Percentiles rank a stretch among this genome's conserved stretches.
Evolutionary conservation across 2,113 vertebrate genomes (phyloP).

Genomic region (Uria lomvia): DNA sequence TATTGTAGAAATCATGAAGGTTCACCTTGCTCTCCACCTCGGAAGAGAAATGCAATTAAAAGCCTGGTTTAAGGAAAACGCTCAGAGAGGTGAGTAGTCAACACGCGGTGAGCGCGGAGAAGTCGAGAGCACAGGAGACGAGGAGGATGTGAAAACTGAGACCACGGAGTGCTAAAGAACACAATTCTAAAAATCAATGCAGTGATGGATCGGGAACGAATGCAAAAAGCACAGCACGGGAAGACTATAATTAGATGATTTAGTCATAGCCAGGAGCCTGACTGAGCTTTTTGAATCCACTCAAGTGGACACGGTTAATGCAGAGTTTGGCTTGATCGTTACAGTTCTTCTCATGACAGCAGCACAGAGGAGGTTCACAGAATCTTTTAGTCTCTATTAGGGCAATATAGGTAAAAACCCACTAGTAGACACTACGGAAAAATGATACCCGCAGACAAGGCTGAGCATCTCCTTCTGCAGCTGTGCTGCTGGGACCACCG

Average conservation of each 20-base stretch:
- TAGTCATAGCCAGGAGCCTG: constrained; percentile 58
- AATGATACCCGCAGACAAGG: background rate
- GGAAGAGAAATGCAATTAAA: background rate
- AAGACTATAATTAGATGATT: constrained; percentile 62
- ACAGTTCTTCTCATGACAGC: background rate
- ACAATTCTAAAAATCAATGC: constrained; percentile 57
- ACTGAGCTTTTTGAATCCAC: constrained; percentile 55
- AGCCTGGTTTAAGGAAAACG: background rate
- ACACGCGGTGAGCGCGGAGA: background rate
- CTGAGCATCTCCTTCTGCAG: background rate
- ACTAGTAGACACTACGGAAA: background rate
- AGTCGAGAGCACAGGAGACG: background rate
- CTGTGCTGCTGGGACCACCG: background rate
- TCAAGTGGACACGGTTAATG: constrained; percentile 52
- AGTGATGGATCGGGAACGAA: constrained; percentile 39
- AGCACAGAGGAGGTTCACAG: background rate
- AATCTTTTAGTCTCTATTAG: background rate
- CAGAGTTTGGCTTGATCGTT: background rate
- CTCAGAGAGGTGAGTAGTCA: background rate
- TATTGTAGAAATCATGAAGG: background rate
- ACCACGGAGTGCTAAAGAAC: background rate
- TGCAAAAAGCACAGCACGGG: constrained; percentile 46
- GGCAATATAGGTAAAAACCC: background rate
- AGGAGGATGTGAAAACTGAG: constrained; percentile 51
- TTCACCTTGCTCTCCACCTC: background rate